Evolutionary conservation across 2,113 vertebrate genomes (phyloP).

Genomic region (Emydocephalus ijimae): DNA sequence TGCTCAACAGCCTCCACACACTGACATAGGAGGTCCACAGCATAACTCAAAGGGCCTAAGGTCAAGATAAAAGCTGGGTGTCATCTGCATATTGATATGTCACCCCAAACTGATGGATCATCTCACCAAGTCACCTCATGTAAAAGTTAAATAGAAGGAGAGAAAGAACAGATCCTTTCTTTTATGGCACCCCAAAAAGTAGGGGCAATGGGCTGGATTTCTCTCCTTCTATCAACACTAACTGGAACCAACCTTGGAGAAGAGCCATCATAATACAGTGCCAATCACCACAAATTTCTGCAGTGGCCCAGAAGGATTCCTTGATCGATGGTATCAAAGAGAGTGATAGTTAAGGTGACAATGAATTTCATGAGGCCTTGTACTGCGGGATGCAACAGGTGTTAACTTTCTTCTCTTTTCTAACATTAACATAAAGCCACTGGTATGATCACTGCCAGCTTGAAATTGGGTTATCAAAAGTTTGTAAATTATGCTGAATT

Average conservation of each 20-base stretch:
- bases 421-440: neutral
- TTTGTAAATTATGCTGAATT: neutral
- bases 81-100: neutral
- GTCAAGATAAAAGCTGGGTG: neutral
- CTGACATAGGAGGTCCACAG: neutral
- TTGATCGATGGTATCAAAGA: neutral
- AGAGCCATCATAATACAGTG: neutral
- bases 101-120: neutral
- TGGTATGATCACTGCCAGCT: neutral
- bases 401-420: neutral
- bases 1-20: neutral
- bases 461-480: neutral
- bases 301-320: neutral
- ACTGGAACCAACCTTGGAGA: neutral
- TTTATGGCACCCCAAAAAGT: neutral
- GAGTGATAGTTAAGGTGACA: neutral
- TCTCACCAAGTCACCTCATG: neutral
- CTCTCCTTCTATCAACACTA: neutral
- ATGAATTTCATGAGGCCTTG: neutral
- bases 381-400: neutral
- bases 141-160: neutral
- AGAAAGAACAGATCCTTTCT: neutral
- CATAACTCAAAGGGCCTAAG: neutral
- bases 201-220: neutral
- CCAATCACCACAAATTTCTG: neutral